Base-by-base conservation (phyloP, 2,797 vertebrate genomes). In the Chaetophractus vellerosus region DNA sequence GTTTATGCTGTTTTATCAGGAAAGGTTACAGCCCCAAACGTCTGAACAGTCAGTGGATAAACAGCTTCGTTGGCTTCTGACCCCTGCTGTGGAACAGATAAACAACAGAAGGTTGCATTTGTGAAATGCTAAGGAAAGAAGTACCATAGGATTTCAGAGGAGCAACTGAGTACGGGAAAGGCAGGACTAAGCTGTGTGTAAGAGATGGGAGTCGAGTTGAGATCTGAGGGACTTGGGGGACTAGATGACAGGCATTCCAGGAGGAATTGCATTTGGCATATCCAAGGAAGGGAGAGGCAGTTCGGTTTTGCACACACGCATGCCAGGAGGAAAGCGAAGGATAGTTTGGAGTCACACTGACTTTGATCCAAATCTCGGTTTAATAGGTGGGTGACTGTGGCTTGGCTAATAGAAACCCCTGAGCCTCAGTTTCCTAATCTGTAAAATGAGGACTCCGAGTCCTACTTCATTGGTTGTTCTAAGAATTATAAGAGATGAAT, bases 221-320 rank as follows among this genome's bases (percentile, higher is more conserved):
- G 36, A 64, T 31, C 15, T 15, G 93, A 84, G 33, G 4, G 31
- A n/a, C 38, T 9, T 7, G 15, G 18, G 52, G 61, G 48, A 31
- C n/a, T 33, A 52, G 8, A 19, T 2, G 24, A 50, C 5, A 19
- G 21, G 28, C 7, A 52, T 66, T 91, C 61, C 26, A 7, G 31
- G 33, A 33, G 9, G 57, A 52, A 26, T 38, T 48, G 21, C 9
- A 3, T 14, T 15, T 2, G 4, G 15, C 0, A 0, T 23, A 38
- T 36, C 38, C 28, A 33, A 33, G 21, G 48, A 31, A 48, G 68
- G 83, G 45, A 83, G 74, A 14, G 0, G 4, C 0, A 2, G 2
- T 6, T 3, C 9, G 23, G 50, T 38, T 59, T 38, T 78, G 26
- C 14, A 33, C 28, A 18, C 2, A 5, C 19, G 31, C n/a, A 5